A percentile compares a stretch with the other conserved stretches of the same genome.
Conservation (phyloP, 2,888 invertebrate genomes). For the Pelosia muscerda region DNA sequence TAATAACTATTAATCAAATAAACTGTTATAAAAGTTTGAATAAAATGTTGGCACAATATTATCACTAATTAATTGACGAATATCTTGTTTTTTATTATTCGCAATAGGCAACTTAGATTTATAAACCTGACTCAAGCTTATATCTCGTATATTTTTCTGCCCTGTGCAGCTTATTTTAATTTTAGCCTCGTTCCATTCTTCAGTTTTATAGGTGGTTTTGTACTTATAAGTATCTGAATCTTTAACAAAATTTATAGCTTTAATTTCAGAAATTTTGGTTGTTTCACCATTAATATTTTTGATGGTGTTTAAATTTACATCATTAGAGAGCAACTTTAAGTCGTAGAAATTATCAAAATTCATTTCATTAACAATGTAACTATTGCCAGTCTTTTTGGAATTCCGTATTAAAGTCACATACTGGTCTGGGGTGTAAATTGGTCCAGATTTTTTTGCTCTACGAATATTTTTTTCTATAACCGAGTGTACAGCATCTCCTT, state of each 20-base stretch:
- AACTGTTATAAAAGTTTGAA: slow-evolving; percentile 24
- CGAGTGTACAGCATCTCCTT: slow-evolving; percentile 41
- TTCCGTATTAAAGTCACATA: slow-evolving; percentile 28
- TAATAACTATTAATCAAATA: slow-evolving; percentile 25
- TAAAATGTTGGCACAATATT: slow-evolving; percentile 34
- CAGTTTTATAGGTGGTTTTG: slow-evolving; percentile 28
- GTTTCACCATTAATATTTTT: slow-evolving; percentile 29
- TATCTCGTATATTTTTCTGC: slow-evolving; percentile 30
- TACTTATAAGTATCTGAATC: slow-evolving; percentile 20
- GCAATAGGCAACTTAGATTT: slow-evolving; percentile 33
- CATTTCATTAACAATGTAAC: slow-evolving; percentile 31
- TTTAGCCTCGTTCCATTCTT: slow-evolving; percentile 28
- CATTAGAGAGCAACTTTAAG: slow-evolving; percentile 25
- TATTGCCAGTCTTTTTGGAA: slow-evolving; percentile 33
- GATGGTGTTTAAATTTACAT: slow-evolving; percentile 27
- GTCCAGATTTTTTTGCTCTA: slow-evolving; percentile 27
- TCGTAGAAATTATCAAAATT: slow-evolving; percentile 29
- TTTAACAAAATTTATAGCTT: slow-evolving; percentile 34
- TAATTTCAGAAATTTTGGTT: slow-evolving; percentile 32
- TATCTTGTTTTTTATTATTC: slow-evolving; percentile 33
- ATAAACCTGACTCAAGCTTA: slow-evolving; percentile 28
- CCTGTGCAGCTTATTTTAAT: slow-evolving; percentile 32
- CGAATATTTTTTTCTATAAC: slow-evolving; percentile 42
- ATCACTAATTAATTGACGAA: slow-evolving; percentile 27
- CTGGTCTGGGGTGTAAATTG: slow-evolving; percentile 38